Conservation (phyloP, 2,888 invertebrate genomes). For the Aradus depressus region DNA sequence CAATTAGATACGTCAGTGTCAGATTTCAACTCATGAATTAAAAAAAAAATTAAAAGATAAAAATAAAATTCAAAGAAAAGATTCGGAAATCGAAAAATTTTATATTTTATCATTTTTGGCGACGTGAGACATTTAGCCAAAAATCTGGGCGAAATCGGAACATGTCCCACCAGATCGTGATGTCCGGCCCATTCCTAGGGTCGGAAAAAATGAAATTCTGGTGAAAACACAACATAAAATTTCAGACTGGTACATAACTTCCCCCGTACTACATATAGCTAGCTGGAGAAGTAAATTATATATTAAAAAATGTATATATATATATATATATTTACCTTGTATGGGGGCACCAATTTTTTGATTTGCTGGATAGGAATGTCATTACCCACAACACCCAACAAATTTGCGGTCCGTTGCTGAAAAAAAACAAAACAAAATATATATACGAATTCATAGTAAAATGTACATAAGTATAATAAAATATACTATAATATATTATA, state of each 20-base stretch:
- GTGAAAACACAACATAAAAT: neutral
- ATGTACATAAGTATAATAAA: too few relatives aligned
- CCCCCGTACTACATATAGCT: too few relatives aligned
- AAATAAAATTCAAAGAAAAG: neutral
- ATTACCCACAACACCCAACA: conserved; percentile 93
- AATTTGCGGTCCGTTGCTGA: conserved; percentile 75
- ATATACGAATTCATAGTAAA: neutral
- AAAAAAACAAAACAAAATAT: conserved; percentile 31
- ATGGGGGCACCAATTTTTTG: conserved; percentile 85
- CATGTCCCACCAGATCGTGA: too few relatives aligned
- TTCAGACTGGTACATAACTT: too few relatives aligned
- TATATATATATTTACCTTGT: conserved; percentile 53
- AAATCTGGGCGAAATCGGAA: too few relatives aligned
- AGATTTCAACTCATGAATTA: too few relatives aligned
- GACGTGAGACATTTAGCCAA: too few relatives aligned
- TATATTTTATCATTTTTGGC: neutral
- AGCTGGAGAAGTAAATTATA: too few relatives aligned
- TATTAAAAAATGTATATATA: neutral
- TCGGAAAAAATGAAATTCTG: too few relatives aligned
- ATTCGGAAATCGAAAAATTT: neutral
- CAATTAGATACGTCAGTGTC: too few relatives aligned
- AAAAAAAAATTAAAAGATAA: too few relatives aligned
- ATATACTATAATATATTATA: conserved; percentile 4
- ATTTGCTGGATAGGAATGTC: conserved; percentile 94
- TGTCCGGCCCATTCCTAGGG: neutral